Conservation (phyloP, 1,140 invertebrate genomes). For the Cephus cinctus region DNA sequence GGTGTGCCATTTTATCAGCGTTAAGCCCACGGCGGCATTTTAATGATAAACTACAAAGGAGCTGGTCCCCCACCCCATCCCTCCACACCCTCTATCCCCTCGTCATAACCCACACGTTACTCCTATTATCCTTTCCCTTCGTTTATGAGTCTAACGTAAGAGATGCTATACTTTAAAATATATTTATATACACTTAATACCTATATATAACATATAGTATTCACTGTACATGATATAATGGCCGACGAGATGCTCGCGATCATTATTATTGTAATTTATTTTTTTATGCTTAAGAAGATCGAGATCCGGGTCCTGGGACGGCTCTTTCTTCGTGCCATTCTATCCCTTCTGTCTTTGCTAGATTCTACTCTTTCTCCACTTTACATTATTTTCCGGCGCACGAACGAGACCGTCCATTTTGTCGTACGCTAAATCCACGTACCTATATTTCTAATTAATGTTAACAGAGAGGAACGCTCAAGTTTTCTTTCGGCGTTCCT, state of each 20-base stretch:
- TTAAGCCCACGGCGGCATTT: conserved; percentile 1
- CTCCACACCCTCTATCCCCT: conserved; percentile 6
- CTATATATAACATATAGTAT: conserved; percentile 10
- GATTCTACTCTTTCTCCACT: conserved; percentile 2
- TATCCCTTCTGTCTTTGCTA: not conserved
- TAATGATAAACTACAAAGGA: not conserved
- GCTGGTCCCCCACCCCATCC: not conserved
- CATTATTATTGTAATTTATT: conserved; percentile 16
- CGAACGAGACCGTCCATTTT: conserved; percentile 15
- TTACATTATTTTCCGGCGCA: conserved; percentile 10
- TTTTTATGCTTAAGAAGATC: conserved; percentile 14
- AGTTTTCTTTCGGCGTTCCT: no score
- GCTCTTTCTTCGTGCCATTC: no score
- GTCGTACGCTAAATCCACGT: not conserved
- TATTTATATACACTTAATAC: conserved; percentile 10
- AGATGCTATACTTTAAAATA: conserved; percentile 19
- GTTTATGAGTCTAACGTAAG: conserved; percentile 12
- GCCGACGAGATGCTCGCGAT: conserved; percentile 7
- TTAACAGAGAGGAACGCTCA: no score
- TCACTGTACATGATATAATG: conserved; percentile 6
- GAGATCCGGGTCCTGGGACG: conserved; percentile 10
- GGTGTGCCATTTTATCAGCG: conserved; percentile 17
- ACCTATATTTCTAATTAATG: conserved; percentile 2
- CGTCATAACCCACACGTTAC: not conserved
- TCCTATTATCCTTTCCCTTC: conserved; percentile 6